Percentiles rank a stretch among this genome's conserved stretches.
These are phyloP conservation scores for Athene cunicularia DNA, from an alignment of 2,113 vertebrate genomes.

Conservation along the genomic window DNA sequence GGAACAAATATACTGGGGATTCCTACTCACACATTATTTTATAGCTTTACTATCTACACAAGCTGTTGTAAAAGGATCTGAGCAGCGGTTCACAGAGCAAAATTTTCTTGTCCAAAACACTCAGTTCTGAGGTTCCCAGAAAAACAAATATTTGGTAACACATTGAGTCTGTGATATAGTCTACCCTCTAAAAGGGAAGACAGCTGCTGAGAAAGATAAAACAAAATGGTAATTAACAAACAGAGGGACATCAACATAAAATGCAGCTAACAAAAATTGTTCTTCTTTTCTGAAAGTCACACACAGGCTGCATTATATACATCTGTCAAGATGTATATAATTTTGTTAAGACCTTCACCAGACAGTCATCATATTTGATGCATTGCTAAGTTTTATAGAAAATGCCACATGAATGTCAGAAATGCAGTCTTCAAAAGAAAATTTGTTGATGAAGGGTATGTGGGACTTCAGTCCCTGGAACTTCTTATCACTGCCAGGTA, in stretches of 20 bases:
- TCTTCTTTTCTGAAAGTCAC: constrained; percentile 11
- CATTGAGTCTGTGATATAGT: background rate
- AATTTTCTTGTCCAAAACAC: constrained; percentile 4
- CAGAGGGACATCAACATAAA: background rate
- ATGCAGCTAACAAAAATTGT: background rate
- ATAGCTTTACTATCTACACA: background rate
- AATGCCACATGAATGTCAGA: background rate
- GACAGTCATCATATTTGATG: background rate
- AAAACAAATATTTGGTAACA: constrained; percentile 57
- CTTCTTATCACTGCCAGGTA: background rate
- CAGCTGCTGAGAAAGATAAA: constrained; percentile 55
- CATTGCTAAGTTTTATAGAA: background rate
- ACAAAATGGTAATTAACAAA: constrained; percentile 32
- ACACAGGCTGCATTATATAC: background rate
- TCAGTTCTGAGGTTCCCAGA: constrained; percentile 3
- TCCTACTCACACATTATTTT: background rate
- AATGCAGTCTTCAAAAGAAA: background rate
- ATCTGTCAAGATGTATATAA: background rate
- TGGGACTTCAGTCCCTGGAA: background rate
- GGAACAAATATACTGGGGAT: background rate
- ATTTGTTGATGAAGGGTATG: background rate
- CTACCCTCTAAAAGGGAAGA: constrained; percentile 24
- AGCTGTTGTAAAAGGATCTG: background rate
- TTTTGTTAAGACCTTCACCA: background rate
- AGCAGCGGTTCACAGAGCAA: background rate